Evolutionary conservation across 2,113 vertebrate genomes (phyloP).

Genomic region (Apistogramma diplotaenia): DNA sequence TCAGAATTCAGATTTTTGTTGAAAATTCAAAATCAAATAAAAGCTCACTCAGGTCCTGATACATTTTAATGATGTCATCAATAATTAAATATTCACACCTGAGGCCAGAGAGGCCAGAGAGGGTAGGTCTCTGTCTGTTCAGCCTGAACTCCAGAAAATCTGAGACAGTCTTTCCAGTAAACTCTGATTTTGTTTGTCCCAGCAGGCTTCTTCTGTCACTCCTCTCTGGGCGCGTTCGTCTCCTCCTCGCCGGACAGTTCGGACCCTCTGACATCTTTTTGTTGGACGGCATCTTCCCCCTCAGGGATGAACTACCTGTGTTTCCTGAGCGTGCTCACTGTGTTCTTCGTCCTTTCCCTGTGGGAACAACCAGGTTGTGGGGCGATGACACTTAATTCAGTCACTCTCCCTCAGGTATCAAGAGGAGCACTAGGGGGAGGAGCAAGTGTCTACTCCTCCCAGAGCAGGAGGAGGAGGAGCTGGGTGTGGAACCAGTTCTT

Average conservation of each 20-base stretch:
- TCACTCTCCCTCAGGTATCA: background rate
- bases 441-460: background rate
- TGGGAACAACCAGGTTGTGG: background rate
- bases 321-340: background rate
- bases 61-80: background rate
- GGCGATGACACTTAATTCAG: constrained; percentile 2
- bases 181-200: background rate
- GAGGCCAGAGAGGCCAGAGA: background rate
- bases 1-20: background rate
- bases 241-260: no score
- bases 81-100: no score
- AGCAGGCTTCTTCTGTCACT: background rate
- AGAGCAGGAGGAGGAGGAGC: constrained; percentile 35
- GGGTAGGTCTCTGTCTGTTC: no score
- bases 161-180: background rate
- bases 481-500: constrained; percentile 66
- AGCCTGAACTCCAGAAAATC: no score
- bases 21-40: background rate
- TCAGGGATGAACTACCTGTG: constrained; percentile 1
- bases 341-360: background rate
- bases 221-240: background rate
- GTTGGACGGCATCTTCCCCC: background rate
- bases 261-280: background rate
- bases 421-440: background rate
- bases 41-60: background rate